phyloP scores from a whole-genome alignment of 64 coral and sea anemone species.

The Actinia equina region DNA sequence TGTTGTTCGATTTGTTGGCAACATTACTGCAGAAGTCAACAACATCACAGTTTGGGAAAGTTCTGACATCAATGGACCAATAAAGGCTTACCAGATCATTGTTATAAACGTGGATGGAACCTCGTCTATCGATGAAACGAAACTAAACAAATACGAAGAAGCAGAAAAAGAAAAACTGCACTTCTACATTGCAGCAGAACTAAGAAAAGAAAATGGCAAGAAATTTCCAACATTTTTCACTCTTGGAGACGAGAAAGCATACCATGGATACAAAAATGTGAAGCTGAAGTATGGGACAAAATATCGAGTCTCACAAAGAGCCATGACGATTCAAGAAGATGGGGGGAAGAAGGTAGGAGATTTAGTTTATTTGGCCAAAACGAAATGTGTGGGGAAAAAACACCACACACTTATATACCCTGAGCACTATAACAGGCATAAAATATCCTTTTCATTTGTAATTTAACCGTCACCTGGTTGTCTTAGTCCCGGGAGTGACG shows the following conservation, averaged over 20 bases:
- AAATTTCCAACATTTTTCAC: not conserved
- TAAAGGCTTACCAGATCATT: slow-evolving; percentile 6
- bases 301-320: slow-evolving; percentile 22
- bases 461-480: too few relatives aligned
- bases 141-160: slow-evolving; percentile 4
- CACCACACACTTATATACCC: too few relatives aligned
- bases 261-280: not conserved
- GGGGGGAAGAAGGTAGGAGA: not conserved
- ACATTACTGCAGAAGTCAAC: not conserved
- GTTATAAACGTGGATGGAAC: not conserved
- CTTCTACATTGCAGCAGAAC: slow-evolving; percentile 11
- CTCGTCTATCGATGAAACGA: not conserved
- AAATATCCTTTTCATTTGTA: too few relatives aligned
- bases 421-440: too few relatives aligned
- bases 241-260: slow-evolving; percentile 44
- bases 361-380: too few relatives aligned
- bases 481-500: too few relatives aligned
- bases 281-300: not conserved
- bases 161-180: not conserved
- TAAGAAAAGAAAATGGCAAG: too few relatives aligned
- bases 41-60: not conserved
- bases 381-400: too few relatives aligned
- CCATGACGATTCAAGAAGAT: not conserved
- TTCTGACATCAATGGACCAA: slow-evolving; percentile 31
- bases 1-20: not conserved